Conservation (phyloP, 2,888 invertebrate genomes). For the Drosophila emarginata region DNA sequence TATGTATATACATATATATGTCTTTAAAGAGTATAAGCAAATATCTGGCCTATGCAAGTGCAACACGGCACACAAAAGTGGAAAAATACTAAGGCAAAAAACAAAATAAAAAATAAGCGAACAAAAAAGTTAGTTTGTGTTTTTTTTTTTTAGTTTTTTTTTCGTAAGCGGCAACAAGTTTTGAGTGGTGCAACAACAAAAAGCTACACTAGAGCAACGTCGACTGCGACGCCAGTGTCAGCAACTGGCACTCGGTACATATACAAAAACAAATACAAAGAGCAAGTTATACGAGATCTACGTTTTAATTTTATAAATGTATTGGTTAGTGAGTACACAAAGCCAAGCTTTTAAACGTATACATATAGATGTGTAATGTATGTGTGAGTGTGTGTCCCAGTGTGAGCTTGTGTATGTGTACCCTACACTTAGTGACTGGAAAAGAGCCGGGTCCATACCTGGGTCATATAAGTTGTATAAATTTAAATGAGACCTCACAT, state of each 20-base stretch:
- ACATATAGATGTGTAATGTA: conserved; percentile 33
- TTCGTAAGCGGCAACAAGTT: conserved; percentile 60
- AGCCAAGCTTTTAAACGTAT: conserved; percentile 35
- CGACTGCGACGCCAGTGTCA: conserved; percentile 39
- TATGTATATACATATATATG: conserved; percentile 4
- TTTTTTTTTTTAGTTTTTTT: conserved; percentile 13
- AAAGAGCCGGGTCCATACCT: background rate
- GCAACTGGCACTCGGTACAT: background rate
- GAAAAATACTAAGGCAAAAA: conserved; percentile 31
- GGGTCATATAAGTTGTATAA: conserved; percentile 14
- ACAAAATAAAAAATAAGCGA: conserved; percentile 15
- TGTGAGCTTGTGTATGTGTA: conserved; percentile 46
- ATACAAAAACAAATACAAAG: conserved; percentile 42
- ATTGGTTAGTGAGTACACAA: conserved; percentile 51
- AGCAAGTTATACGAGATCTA: conserved; percentile 71
- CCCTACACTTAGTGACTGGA: conserved; percentile 12
- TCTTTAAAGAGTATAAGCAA: conserved; percentile 2
- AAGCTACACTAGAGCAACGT: conserved; percentile 30
- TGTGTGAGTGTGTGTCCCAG: conserved; percentile 41
- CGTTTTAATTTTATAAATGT: conserved; percentile 52
- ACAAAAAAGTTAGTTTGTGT: conserved; percentile 21
- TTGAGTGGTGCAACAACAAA: conserved; percentile 71
- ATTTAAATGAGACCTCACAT: background rate
- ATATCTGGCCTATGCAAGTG: conserved; percentile 50
- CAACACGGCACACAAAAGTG: conserved; percentile 47